Evolutionary conservation across 2,797 vertebrate genomes (phyloP).

Genomic region (Malacoraja senta): DNA sequence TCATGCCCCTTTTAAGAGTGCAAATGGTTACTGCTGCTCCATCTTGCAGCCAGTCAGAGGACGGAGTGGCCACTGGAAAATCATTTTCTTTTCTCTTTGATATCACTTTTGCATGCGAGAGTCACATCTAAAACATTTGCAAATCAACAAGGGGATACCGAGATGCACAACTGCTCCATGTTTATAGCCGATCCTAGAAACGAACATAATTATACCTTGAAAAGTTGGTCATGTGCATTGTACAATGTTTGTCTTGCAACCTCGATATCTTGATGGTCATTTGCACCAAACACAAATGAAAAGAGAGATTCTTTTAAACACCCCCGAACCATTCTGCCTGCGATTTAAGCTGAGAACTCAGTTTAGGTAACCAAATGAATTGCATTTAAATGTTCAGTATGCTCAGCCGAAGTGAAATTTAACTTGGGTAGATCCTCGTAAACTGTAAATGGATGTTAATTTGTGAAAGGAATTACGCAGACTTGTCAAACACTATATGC

Average conservation of each 20-base stretch:
- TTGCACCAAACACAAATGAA: not conserved
- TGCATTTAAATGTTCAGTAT: slow-evolving; percentile 8
- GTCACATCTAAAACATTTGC: not conserved
- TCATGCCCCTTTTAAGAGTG: not conserved
- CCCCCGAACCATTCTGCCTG: not conserved
- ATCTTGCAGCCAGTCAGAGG: not conserved
- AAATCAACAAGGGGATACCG: not conserved
- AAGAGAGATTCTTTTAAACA: not conserved
- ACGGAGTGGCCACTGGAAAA: not conserved
- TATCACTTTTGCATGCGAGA: not conserved
- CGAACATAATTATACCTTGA: not conserved
- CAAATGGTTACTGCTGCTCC: not conserved
- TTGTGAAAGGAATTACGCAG: not conserved
- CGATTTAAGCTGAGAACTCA: not conserved
- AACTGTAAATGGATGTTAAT: not conserved
- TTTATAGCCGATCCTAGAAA: not conserved
- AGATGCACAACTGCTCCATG: not conserved
- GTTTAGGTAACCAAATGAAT: not conserved
- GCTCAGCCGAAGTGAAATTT: not conserved
- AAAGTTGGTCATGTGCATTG: not conserved
- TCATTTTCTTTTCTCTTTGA: not conserved
- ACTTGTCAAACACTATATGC: not conserved
- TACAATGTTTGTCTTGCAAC: not conserved
- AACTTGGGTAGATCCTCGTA: not conserved
- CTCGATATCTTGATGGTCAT: not conserved